Evolutionary conservation across 2,888 invertebrate genomes (phyloP).

Genomic region (Tiliacea citrago): DNA sequence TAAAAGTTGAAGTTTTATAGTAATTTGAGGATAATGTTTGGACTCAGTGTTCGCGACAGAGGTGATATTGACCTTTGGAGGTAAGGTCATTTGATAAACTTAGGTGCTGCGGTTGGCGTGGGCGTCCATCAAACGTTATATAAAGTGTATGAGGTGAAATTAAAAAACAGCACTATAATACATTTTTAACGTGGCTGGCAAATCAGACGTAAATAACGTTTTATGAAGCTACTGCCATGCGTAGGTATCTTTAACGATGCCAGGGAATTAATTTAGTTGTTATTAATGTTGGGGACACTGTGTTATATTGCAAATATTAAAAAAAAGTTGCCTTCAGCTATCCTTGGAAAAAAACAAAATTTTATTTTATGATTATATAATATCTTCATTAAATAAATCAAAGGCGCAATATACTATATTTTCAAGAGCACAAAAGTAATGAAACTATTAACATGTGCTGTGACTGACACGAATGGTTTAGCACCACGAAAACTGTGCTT

Average conservation of each 20-base stretch:
- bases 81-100: constrained; percentile 17
- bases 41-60: constrained; percentile 3
- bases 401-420: too few species aligned
- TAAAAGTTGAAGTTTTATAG: constrained; percentile 66
- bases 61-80: constrained; percentile 14
- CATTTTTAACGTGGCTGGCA: constrained; percentile 37
- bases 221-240: not conserved
- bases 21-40: constrained; percentile 59
- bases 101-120: not conserved
- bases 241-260: not conserved
- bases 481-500: too few species aligned
- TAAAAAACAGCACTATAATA: constrained; percentile 31
- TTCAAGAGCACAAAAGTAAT: too few species aligned
- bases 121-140: constrained; percentile 20
- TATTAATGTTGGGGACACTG: not conserved
- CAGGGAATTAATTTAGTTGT: not conserved
- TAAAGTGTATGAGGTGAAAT: constrained; percentile 17
- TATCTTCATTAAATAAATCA: too few species aligned
- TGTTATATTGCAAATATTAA: too few species aligned
- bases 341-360: too few species aligned
- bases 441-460: too few species aligned
- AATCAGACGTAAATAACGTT: constrained; percentile 24
- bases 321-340: too few species aligned
- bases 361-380: too few species aligned
- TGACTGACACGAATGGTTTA: too few species aligned